Percentiles rank a stretch among this genome's conserved stretches.
Conservation (phyloP, 2,113 vertebrate genomes). For the Heterotis niloticus region DNA sequence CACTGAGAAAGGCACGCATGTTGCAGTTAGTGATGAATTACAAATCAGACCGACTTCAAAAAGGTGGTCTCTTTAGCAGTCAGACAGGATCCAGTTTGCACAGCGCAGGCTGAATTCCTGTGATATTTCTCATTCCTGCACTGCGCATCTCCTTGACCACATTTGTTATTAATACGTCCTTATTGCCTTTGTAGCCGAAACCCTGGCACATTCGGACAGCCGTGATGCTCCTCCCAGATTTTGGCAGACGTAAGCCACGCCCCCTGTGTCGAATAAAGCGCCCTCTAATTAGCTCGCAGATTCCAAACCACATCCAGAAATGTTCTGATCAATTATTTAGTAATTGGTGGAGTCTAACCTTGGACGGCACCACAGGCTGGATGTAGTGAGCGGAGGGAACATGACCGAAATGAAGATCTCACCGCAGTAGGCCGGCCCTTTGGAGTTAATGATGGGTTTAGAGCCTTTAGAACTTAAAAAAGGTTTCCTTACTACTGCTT, state of each 20-base stretch:
- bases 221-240: conserved; percentile 3
- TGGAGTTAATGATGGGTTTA: neutral
- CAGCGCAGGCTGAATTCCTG: neutral
- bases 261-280: neutral
- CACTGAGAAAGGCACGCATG: neutral
- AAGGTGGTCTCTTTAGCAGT: neutral
- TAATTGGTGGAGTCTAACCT: conserved; percentile 24
- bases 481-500: neutral
- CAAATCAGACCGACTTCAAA: neutral
- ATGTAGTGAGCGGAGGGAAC: conserved; percentile 1
- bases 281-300: conserved; percentile 8
- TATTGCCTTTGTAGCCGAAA: neutral
- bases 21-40: conserved; percentile 12
- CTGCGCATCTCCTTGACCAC: neutral
- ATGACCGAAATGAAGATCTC: conserved; percentile 22
- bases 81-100: neutral
- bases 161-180: conserved; percentile 10
- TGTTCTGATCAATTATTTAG: conserved; percentile 24
- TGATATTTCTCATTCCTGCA: neutral
- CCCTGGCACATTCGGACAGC: conserved; percentile 3
- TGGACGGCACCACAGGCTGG: conserved; percentile 10
- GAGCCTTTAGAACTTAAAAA: conserved; percentile 4
- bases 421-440: neutral
- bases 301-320: conserved; percentile 9
- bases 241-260: neutral